A percentile compares a stretch with the other conserved stretches of the same genome.
Evolutionary conservation across 1,140 invertebrate species (phyloP).

Genomic region (Caenorhabditis inopinata): DNA sequence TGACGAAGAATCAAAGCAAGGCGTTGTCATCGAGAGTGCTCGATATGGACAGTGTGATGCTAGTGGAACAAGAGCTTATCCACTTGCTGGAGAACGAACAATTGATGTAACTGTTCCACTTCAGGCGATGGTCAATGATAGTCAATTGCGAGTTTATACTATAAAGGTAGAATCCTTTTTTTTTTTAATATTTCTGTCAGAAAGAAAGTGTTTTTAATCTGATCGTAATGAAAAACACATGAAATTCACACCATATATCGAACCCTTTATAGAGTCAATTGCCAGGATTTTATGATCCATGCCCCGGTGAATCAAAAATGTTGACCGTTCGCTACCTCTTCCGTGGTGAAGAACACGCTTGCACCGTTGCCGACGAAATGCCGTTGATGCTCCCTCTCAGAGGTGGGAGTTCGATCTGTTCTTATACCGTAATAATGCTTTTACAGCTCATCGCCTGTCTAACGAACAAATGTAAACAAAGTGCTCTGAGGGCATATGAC

Average conservation of each 20-base stretch:
- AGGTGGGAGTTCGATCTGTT: background rate
- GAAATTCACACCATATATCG: background rate
- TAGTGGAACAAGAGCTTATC: conserved; percentile 50
- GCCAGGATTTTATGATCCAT: conserved; percentile 94
- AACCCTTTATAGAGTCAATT: conserved; percentile 78
- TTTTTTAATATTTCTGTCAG: too few relatives aligned
- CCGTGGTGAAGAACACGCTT: conserved; percentile 76
- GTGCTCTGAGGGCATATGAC: background rate
- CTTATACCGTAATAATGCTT: background rate
- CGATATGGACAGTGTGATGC: conserved; percentile 45
- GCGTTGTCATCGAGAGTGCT: conserved; percentile 74
- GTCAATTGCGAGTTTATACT: conserved; percentile 79
- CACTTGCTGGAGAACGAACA: conserved; percentile 70
- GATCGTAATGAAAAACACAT: background rate
- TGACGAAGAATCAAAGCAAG: conserved; percentile 77
- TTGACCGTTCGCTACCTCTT: conserved; percentile 84
- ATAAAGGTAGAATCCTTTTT: conserved; percentile 75
- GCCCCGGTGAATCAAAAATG: conserved; percentile 86
- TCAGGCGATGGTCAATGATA: conserved; percentile 88
- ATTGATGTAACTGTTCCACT: conserved; percentile 89
- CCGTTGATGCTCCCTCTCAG: conserved; percentile 75
- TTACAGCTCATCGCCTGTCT: conserved; percentile 16
- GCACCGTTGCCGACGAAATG: conserved; percentile 79
- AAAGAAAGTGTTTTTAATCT: background rate
- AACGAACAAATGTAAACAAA: conserved; percentile 21